Evolutionary conservation across 2,797 vertebrate species (phyloP).

Genomic region (Arrhamphus sclerolepis): DNA sequence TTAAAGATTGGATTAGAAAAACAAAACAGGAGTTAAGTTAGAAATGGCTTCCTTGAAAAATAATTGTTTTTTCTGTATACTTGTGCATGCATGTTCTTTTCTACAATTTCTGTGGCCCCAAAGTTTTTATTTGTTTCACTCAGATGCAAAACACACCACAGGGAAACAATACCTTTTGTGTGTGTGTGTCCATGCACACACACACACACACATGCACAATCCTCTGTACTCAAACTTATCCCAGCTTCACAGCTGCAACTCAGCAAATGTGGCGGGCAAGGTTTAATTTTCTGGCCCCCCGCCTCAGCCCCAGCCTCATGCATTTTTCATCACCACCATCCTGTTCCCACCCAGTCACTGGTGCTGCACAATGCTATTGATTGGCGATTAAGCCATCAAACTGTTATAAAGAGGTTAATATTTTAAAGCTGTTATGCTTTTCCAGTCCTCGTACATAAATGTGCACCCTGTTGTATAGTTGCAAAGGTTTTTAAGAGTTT

Average conservation of each 20-base stretch:
- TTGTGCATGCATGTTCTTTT: slow-evolving; percentile 15
- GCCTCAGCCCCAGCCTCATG: slow-evolving; percentile 80
- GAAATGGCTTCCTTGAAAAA: slow-evolving; percentile 22
- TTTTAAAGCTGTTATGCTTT: slow-evolving; percentile 78
- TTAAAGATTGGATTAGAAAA: slow-evolving; percentile 31
- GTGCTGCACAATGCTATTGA: slow-evolving; percentile 83
- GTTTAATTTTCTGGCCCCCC: slow-evolving; percentile 82
- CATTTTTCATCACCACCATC: slow-evolving; percentile 85
- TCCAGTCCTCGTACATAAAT: slow-evolving; percentile 41
- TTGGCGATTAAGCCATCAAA: slow-evolving; percentile 89
- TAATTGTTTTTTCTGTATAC: slow-evolving; percentile 16
- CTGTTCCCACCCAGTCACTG: slow-evolving; percentile 67
- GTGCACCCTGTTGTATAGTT: slow-evolving; percentile 38
- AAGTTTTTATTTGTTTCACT: slow-evolving; percentile 61
- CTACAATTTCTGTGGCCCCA: slow-evolving; percentile 27
- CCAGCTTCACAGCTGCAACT: slow-evolving; percentile 69
- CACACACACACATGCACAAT: slow-evolving; percentile 32
- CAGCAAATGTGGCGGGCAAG: slow-evolving; percentile 82
- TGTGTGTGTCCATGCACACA: too few species aligned
- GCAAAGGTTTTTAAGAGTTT: slow-evolving; percentile 40
- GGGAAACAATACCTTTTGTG: slow-evolving; percentile 27
- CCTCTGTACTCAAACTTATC: slow-evolving; percentile 55
- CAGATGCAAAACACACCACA: slow-evolving; percentile 52
- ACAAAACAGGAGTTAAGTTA: slow-evolving; percentile 15
- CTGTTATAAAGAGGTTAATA: slow-evolving; percentile 86